Evolutionary conservation across 1,140 invertebrate species (phyloP).

Genomic region (Dendroctonus ponderosae): DNA sequence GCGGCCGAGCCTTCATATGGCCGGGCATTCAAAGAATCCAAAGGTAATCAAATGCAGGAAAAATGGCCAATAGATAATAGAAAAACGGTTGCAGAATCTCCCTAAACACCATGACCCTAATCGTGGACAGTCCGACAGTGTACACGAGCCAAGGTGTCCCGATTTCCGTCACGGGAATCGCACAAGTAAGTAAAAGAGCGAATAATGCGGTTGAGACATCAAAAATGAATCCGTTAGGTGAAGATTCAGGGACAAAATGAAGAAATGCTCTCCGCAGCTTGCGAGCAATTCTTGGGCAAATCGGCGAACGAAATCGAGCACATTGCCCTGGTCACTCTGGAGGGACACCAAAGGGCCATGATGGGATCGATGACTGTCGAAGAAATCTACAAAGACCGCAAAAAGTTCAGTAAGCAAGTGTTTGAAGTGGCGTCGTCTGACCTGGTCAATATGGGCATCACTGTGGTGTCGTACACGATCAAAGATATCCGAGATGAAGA

Average conservation of each 20-base stretch:
- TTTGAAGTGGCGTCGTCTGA: constrained; percentile 94
- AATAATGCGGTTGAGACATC: neutral
- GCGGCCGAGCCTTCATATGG: constrained; percentile 96
- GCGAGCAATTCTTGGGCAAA: constrained; percentile 96
- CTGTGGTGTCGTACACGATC: constrained; percentile 95
- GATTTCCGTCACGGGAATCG: constrained; percentile 95
- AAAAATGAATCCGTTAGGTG: constrained; percentile 49
- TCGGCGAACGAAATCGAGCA: constrained; percentile 84
- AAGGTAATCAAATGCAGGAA: constrained; percentile 60
- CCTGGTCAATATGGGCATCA: constrained; percentile 97
- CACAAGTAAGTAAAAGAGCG: constrained; percentile 67
- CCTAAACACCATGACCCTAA: constrained; percentile 94
- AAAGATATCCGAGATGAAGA: constrained; percentile 98
- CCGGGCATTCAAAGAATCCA: constrained; percentile 92
- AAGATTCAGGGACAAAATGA: constrained; percentile 97
- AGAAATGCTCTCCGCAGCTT: constrained; percentile 94
- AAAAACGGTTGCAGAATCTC: constrained; percentile 62
- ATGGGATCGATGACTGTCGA: constrained; percentile 99
- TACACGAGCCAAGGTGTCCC: constrained; percentile 96
- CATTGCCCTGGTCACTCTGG: constrained; percentile 92
- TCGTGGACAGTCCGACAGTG: constrained; percentile 87
- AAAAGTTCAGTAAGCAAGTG: constrained; percentile 97
- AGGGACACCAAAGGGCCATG: constrained; percentile 96
- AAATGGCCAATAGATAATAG: neutral
- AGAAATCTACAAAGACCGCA: constrained; percentile 98